A percentile compares a stretch with the other conserved stretches of the same genome.
Evolutionary conservation across 1,140 invertebrate species (phyloP).

Genomic region (Brachionus angularis): DNA sequence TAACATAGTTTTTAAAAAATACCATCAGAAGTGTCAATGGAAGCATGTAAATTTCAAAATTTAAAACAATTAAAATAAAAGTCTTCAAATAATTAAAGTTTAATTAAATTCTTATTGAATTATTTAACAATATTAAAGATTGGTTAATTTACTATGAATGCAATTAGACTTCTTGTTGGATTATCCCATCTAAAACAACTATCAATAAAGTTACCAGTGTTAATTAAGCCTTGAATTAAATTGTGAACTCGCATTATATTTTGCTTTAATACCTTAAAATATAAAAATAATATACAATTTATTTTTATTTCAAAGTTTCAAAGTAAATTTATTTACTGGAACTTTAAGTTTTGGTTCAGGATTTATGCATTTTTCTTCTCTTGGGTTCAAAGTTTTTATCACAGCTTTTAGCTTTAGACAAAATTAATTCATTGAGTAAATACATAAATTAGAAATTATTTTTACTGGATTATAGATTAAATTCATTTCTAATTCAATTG

Average conservation of each 20-base stretch:
- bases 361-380: conserved; percentile 89
- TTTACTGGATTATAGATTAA: conserved; percentile 85
- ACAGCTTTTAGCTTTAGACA: conserved; percentile 71
- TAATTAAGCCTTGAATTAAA: conserved; percentile 80
- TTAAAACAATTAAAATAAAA: conserved; percentile 54
- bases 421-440: no score
- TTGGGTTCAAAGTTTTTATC: conserved; percentile 85
- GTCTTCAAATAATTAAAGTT: conserved; percentile 48
- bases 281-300: conserved; percentile 44
- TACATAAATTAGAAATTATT: no score
- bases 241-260: conserved; percentile 88
- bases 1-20: conserved; percentile 45
- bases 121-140: not conserved
- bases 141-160: conserved; percentile 66
- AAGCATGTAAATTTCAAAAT: conserved; percentile 57
- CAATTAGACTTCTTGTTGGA: conserved; percentile 75
- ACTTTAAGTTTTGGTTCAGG: conserved; percentile 90
- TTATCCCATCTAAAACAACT: conserved; percentile 97
- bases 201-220: conserved; percentile 83
- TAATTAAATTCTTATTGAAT: not conserved
- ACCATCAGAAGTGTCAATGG: conserved; percentile 52
- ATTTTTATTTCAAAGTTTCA: not conserved
- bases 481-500: conserved; percentile 85
- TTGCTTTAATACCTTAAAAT: conserved; percentile 77
- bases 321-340: conserved; percentile 60